Evolutionary conservation across 2,888 invertebrate genomes (phyloP).

Genomic region (Adelognathus sp.): DNA sequence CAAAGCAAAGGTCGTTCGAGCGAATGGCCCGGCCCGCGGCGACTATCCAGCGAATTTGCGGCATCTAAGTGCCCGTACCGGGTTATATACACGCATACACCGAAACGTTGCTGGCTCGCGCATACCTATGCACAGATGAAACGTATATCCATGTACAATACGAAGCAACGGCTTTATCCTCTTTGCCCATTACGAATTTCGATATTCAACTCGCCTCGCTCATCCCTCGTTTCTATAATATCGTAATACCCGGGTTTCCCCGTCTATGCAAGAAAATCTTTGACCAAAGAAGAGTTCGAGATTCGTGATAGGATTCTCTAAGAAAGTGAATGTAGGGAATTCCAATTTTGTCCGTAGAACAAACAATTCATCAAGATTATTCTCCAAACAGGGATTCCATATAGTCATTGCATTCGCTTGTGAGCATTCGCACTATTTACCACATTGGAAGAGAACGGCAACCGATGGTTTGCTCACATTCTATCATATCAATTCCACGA

Average conservation of each 20-base stretch:
- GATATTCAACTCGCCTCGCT: conserved; percentile 3
- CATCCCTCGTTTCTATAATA: not conserved
- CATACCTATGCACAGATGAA: conserved; percentile 56
- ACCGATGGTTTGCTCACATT: too few relatives aligned
- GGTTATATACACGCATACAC: conserved; percentile 29
- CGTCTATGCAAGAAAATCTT: conserved; percentile 1
- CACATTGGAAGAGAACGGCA: too few relatives aligned
- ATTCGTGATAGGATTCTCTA: not conserved
- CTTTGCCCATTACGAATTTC: conserved; percentile 31
- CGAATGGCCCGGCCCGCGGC: conserved; percentile 70
- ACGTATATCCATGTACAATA: not conserved
- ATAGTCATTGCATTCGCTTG: not conserved
- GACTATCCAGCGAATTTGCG: conserved; percentile 73
- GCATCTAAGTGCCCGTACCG: conserved; percentile 70
- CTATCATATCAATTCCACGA: not conserved
- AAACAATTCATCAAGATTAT: not conserved
- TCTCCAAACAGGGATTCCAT: not conserved
- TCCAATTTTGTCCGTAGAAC: not conserved
- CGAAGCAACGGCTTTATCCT: conserved; percentile 20
- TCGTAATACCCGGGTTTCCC: not conserved
- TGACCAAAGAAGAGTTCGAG: conserved; percentile 15
- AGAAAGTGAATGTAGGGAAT: not conserved
- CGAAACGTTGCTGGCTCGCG: conserved; percentile 65
- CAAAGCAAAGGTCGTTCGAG: conserved; percentile 74
- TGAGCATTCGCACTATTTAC: too few relatives aligned